Base-by-base conservation (phyloP, 2,797 vertebrate genomes). In the Novumbra hubbsi region DNA sequence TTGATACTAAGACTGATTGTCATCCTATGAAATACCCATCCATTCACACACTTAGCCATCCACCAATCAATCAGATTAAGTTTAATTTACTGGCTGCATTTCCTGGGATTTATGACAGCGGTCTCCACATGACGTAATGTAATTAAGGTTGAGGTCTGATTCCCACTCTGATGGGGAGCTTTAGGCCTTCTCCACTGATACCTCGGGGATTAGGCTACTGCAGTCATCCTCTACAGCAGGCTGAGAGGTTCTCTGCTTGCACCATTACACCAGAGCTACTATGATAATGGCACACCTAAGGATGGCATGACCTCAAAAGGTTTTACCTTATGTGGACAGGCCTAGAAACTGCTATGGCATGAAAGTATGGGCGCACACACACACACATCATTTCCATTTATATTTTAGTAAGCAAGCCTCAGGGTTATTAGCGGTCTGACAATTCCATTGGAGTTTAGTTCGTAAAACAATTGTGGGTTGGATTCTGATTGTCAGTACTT, bases 21-120 rank as follows among this genome's bases (percentile, higher is more conserved):
- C 28, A 17, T 65, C 30, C 27, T 11, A 21, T 8, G 19, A 21
- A 19, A 57, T 55, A 16, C n/a, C 5, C 16, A 63, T 28, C 60
- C 57, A 60, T 60, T 11, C 27, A 63, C 15, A 12, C 27, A 15
- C 30, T 30, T 12, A 67, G 19, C 34, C 5, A 41, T 21, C n/a
- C 32, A 67, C n/a, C 11, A 41, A 19, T 41, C 30, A 34, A 41
- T 41, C 34, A 41, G 7, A 41, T 21, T 38, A n/a, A 30, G 9
- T 41, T 67, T 67, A 34, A 38, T 67, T 67, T 67, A 41, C 65
- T 67, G 65, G 34, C 32, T 41, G 34, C 65, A 41, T 34, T n/a
- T 67, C 19, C 32, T 41, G 34, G 65, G 32, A 34, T 1, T 64
- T 28, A 64, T 12, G 2, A 64, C 62, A 64, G 15, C 38, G 24